Base-by-base conservation (phyloP, 2,888 invertebrate genomes). In the Hypercompe scribonia region DNA sequence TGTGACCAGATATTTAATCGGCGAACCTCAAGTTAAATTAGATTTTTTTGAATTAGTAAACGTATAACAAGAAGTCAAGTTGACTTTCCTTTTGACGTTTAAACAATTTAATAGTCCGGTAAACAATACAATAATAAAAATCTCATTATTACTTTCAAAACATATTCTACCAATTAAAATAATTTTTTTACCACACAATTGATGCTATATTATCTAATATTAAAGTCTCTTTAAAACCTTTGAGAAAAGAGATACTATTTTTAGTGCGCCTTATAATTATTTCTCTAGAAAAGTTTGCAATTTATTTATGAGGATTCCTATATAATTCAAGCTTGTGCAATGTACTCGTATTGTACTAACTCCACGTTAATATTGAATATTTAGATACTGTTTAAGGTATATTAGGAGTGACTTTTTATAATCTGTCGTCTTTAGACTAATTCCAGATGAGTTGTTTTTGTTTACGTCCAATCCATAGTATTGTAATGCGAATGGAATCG, bases 401-500 rank as follows among this genome's bases (percentile, higher is more conserved):
- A 34, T 11, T 21, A 34, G 21, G 34, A 2, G 64, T 15, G 33
- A 61, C 10, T 61, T 13, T 58, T 21, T 28, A 39, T 13, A n/a
- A 36, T 33, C 10, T 31, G 18, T n/a, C 54, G n/a, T n/a, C 50
- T 54, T n/a, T 54, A 11, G n/a, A 54, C n/a, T 54, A 11, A 54
- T 8, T 15, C n/a, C 11, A 28, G 5, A 5, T 7, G 15, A 31
- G 5, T 61, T 31, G 15, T 0, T 61, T 18, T 61, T 28, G 1
- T 61, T 31, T 31, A 31, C 5, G 28, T 28, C 31, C 15, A 11
- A 58, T 28, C 28, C 58, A 4, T 28, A 58, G 28, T 61, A 70
- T 66, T 64, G 58, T n/a, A 18, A 34, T 21, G 34, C 54, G 63
- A 36, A 75, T 73, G 63, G 66, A 28, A n/a, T 46, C 31, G 42